Base-by-base conservation (phyloP, 2,888 invertebrate genomes). In the Drepana falcataria region DNA sequence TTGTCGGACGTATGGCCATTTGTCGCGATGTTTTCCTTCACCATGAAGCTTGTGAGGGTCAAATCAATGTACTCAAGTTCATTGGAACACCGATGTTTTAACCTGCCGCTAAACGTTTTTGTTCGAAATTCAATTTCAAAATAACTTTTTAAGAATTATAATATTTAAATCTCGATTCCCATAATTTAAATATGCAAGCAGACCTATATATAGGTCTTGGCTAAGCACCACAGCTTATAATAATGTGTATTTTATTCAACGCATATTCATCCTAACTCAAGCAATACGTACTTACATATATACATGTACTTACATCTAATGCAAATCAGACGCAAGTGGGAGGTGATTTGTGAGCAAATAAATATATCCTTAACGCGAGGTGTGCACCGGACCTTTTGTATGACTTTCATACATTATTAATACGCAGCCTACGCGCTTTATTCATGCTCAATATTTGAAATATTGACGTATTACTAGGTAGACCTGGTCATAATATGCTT, bases 291-390 rank as follows among this genome's bases (percentile, higher is more conserved):
- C 21, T 21, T 21, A 21, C 21, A 21, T 21, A 1, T 21, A 21
- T 21, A 21, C 21, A 21, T 21, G 21, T 21, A 21, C 21, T 21
- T 21, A 21, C 21, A 71, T 68, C 62, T 61, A 67, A 77, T 77
- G 75, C 66, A 75, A 79, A 80, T 77, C 68, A 64, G 58, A 47
- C 49, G 55, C 52, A 65, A 61, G 78, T 77, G 67, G 80, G 76
- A 60, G 73, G 47, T 51, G 55, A 59, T 59, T 63, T 63, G 65
- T 71, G 66, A 65, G 67, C 66, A 69, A 71, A 75, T 44, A 44
- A 37, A 74, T 76, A 72, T 79, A 65, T 74, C 75, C 79, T 71
- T 64, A 60, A 56, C 49, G 61, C 63, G 59, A 59, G 65, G 64
- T 68, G 63, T 60, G 65, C 61, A 58, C 64, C 59, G 53, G 55